Conservation (phyloP, 2,888 invertebrate species). For the Brenthis daphne region DNA sequence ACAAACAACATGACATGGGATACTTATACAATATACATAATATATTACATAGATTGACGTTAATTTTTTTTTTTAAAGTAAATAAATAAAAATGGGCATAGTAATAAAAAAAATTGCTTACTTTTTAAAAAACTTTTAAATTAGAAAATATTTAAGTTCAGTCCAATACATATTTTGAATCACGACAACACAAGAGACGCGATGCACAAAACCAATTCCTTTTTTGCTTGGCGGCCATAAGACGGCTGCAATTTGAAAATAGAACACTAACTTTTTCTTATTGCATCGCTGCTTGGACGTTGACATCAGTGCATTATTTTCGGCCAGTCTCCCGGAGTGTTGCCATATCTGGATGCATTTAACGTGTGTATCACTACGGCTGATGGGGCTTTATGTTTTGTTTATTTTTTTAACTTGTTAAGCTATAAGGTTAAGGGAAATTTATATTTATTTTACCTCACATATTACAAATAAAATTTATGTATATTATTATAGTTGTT, state of each 20-base stretch:
- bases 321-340: slow-evolving; percentile 68
- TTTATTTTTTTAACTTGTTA: background rate
- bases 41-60: too few species aligned
- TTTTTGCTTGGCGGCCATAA: slow-evolving; percentile 57
- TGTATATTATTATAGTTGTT: too few species aligned
- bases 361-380: slow-evolving; percentile 14
- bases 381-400: slow-evolving; percentile 4
- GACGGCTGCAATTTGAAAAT: slow-evolving; percentile 73
- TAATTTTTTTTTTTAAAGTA: too few species aligned
- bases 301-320: slow-evolving; percentile 77
- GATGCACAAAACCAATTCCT: slow-evolving; percentile 49
- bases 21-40: too few species aligned
- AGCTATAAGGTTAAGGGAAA: background rate
- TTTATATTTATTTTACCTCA: slow-evolving; percentile 8
- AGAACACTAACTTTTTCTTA: slow-evolving; percentile 60
- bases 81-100: too few species aligned
- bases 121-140: too few species aligned
- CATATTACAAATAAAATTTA: background rate
- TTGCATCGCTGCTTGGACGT: slow-evolving; percentile 73
- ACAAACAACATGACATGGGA: too few species aligned
- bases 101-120: too few species aligned
- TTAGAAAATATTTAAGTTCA: background rate
- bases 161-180: slow-evolving; percentile 13
- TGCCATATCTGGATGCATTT: slow-evolving; percentile 59
- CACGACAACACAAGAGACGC: slow-evolving; percentile 4